Conservation (phyloP, 2,888 invertebrate genomes). For the Hipparchia sbordonii region DNA sequence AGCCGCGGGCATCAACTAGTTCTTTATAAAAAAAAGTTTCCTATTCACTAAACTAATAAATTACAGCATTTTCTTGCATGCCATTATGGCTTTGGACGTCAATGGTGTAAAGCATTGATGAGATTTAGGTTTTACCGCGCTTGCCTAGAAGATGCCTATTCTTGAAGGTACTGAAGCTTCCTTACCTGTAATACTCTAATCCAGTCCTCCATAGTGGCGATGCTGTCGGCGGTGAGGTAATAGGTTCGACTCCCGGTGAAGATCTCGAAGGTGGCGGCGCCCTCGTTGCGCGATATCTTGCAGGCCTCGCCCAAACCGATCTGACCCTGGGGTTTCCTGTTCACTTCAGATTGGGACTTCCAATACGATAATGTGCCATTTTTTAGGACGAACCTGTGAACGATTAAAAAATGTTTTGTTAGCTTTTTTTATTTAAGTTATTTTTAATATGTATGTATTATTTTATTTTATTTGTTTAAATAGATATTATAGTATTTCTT, state of each 20-base stretch:
- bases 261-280: constrained; percentile 97
- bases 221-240: constrained; percentile 96
- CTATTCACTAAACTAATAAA: too few relatives aligned
- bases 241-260: constrained; percentile 96
- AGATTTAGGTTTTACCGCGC: too few relatives aligned
- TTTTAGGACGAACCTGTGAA: constrained; percentile 90
- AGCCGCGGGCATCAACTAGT: too few relatives aligned
- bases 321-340: constrained; percentile 95
- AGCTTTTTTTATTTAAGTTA: background rate
- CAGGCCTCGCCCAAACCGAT: constrained; percentile 95
- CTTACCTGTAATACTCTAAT: constrained; percentile 89
- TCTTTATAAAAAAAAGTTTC: too few relatives aligned
- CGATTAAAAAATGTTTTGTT: background rate
- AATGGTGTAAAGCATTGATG: too few relatives aligned
- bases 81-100: too few relatives aligned
- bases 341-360: constrained; percentile 95
- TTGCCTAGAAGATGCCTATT: too few relatives aligned
- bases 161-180: too few relatives aligned
- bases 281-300: constrained; percentile 96
- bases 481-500: too few relatives aligned
- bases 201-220: constrained; percentile 98
- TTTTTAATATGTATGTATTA: too few relatives aligned
- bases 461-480: too few relatives aligned
- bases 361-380: constrained; percentile 97
- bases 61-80: too few relatives aligned